phyloP scores from a whole-genome alignment of 2,888 invertebrate genomes.

The Nyleta sp. region DNA sequence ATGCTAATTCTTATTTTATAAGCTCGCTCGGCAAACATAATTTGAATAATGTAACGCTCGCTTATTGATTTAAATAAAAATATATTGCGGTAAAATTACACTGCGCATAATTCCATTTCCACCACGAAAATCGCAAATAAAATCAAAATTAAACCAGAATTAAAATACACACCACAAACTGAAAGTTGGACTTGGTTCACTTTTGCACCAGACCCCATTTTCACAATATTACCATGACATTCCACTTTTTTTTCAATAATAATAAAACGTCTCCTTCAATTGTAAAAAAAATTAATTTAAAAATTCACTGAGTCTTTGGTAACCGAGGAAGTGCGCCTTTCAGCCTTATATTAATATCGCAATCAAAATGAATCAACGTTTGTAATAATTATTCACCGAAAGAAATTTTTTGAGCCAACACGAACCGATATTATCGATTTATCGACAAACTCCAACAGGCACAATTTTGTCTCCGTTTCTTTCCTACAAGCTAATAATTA shows the following conservation, averaged over 20 bases:
- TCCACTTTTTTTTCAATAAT: too few species aligned
- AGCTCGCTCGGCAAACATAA: neutral
- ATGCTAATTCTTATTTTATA: slow-evolving; percentile 19
- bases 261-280: too few species aligned
- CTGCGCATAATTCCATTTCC: neutral
- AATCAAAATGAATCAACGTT: slow-evolving; percentile 26
- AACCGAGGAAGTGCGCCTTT: neutral
- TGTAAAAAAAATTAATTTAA: too few species aligned
- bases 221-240: too few species aligned
- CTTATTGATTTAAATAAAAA: slow-evolving; percentile 8
- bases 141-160: too few species aligned
- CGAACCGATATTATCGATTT: slow-evolving; percentile 15
- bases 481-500: neutral
- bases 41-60: neutral
- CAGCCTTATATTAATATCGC: slow-evolving; percentile 23
- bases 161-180: too few species aligned
- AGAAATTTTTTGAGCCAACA: neutral
- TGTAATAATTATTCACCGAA: slow-evolving; percentile 12
- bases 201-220: too few species aligned
- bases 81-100: neutral
- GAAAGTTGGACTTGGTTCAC: too few species aligned
- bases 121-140: too few species aligned
- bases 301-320: slow-evolving; percentile 36
- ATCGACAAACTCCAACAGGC: neutral
- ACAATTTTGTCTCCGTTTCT: neutral